Percentiles rank a stretch among this genome's conserved stretches.
phyloP scores from a whole-genome alignment of 2,888 invertebrate species.

The Coremacera marginata region DNA sequence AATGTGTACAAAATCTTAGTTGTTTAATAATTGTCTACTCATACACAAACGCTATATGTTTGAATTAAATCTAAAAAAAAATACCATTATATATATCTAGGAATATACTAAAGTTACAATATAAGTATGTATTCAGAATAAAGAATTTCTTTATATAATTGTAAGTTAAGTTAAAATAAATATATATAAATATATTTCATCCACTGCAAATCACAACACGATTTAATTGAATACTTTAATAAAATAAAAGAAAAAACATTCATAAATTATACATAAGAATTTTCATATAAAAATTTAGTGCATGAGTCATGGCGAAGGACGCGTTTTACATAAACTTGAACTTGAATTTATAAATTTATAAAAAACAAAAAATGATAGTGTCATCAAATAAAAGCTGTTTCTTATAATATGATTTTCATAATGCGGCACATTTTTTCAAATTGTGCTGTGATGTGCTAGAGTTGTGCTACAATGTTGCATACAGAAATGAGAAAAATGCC shows the following conservation, averaged over 20 bases:
- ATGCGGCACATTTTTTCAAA: too few relatives aligned
- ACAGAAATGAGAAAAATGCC: too few relatives aligned
- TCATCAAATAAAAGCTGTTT: too few relatives aligned
- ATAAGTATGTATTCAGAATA: neutral
- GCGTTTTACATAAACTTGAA: too few relatives aligned
- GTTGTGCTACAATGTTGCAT: too few relatives aligned
- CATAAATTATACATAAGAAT: neutral
- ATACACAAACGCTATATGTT: neutral
- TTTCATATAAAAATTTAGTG: neutral
- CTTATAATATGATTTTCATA: too few relatives aligned
- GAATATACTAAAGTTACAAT: neutral
- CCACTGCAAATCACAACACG: neutral
- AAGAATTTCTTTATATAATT: conserved; percentile 19
- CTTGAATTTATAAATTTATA: too few relatives aligned
- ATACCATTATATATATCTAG: neutral
- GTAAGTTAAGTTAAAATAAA: conserved; percentile 7
- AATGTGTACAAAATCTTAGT: neutral
- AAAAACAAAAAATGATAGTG: neutral
- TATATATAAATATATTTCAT: conserved; percentile 13
- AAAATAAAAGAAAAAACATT: conserved; percentile 5
- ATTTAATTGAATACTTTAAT: neutral
- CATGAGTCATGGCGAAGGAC: too few relatives aligned
- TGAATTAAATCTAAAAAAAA: neutral
- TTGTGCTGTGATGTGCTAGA: too few relatives aligned
- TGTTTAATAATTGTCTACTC: neutral